phyloP scores from a whole-genome alignment of 53 echinoderm and acorn worm species.

The Holothuria scabra region DNA sequence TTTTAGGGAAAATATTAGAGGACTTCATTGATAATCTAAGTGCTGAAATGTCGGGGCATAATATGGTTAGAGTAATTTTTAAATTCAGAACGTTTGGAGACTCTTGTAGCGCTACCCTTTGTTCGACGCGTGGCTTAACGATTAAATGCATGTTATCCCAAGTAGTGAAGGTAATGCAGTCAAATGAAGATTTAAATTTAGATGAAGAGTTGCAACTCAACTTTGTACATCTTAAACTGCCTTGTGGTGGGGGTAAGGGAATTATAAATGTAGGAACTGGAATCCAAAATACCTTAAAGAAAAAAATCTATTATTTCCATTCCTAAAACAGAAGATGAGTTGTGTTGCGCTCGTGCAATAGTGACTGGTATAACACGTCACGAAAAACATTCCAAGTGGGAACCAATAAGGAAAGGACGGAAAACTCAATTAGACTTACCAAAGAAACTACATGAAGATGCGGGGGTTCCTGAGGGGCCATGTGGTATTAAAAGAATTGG shows the following conservation, averaged over 20 bases:
- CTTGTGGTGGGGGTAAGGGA: slow-evolving; percentile 24
- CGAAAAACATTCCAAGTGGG: slow-evolving; percentile 46
- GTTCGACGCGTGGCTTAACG: slow-evolving; percentile 9
- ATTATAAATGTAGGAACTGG: too few relatives aligned
- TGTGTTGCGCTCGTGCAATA: slow-evolving; percentile 63
- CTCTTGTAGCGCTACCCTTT: slow-evolving; percentile 13
- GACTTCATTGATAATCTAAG: not conserved
- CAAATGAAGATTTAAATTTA: slow-evolving; percentile 17
- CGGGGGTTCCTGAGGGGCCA: too few relatives aligned
- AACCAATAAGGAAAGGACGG: too few relatives aligned
- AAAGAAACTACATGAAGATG: too few relatives aligned
- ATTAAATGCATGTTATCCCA: slow-evolving; percentile 5
- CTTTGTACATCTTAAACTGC: slow-evolving; percentile 28
- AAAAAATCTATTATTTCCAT: too few relatives aligned
- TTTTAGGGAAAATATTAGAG: not conserved
- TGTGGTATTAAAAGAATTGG: too few relatives aligned
- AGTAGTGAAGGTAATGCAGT: slow-evolving; percentile 8
- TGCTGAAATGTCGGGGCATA: not conserved
- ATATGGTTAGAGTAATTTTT: not conserved
- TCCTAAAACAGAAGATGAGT: slow-evolving; percentile 32
- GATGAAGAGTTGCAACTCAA: slow-evolving; percentile 33
- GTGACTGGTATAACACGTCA: slow-evolving; percentile 61
- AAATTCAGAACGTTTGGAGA: slow-evolving; percentile 3
- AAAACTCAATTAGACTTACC: too few relatives aligned
- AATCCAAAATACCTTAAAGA: too few relatives aligned